Percentiles rank a stretch among this genome's conserved stretches.
These are phyloP conservation scores for Eledona agricola DNA, from an alignment of 2,888 invertebrate genomes.

Conservation along the genomic window DNA sequence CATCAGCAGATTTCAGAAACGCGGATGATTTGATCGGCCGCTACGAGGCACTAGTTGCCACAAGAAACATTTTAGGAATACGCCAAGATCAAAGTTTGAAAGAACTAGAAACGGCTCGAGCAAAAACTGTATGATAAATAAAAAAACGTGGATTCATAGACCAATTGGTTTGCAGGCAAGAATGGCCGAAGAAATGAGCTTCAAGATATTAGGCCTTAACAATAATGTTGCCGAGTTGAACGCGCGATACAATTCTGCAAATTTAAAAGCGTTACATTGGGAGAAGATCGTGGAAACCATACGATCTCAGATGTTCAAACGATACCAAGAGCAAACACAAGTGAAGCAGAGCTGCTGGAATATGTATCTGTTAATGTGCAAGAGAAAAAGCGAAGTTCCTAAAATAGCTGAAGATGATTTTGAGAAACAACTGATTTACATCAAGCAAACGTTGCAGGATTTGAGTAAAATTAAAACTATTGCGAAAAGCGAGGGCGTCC, in stretches of 20 bases:
- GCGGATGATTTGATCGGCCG: conserved; percentile 14
- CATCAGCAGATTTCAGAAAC: conserved; percentile 12
- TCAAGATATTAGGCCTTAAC: conserved; percentile 69
- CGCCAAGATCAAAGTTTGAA: conserved; percentile 18
- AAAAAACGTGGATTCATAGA: background rate
- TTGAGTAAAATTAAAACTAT: conserved; percentile 36
- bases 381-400: conserved; percentile 62
- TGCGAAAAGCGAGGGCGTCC: background rate
- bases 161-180: conserved; percentile 53
- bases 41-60: conserved; percentile 19
- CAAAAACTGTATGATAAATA: conserved; percentile 22
- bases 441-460: conserved; percentile 70
- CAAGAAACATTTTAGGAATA: conserved; percentile 6
- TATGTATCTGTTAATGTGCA: conserved; percentile 71
- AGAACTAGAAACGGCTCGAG: conserved; percentile 8
- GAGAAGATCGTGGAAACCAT: conserved; percentile 9
- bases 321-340: conserved; percentile 8
- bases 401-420: conserved; percentile 64
- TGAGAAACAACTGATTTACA: conserved; percentile 70
- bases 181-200: conserved; percentile 68
- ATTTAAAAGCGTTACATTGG: conserved; percentile 10
- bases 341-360: conserved; percentile 61
- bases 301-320: background rate
- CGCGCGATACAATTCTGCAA: conserved; percentile 56
- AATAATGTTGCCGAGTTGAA: conserved; percentile 68